Evolutionary conservation across 2,797 vertebrate species (phyloP).

Genomic region (Danio albolineatus): DNA sequence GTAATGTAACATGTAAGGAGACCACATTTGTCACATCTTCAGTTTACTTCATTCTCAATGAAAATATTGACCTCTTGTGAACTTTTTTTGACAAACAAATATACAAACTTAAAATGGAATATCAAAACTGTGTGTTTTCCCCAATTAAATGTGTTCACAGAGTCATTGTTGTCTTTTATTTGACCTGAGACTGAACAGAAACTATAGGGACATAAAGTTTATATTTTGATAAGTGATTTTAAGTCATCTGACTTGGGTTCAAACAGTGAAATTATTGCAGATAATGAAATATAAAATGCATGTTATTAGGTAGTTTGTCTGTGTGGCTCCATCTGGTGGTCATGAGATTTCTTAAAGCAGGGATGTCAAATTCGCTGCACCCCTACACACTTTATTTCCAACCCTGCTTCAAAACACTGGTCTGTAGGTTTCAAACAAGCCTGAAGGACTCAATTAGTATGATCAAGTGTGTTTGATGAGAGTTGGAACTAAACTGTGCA

Average conservation of each 20-base stretch:
- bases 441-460: too few relatives aligned
- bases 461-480: too few relatives aligned
- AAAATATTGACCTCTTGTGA: background rate
- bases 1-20: background rate
- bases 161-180: slow-evolving; percentile 1
- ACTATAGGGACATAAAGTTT: background rate
- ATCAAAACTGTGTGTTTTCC: background rate
- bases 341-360: slow-evolving; percentile 18
- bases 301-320: background rate
- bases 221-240: background rate
- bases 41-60: background rate
- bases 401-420: too few relatives aligned
- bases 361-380: too few relatives aligned
- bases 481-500: too few relatives aligned
- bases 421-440: too few relatives aligned
- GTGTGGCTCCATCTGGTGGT: slow-evolving; percentile 37
- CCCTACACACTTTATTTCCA: too few relatives aligned
- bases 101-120: background rate
- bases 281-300: background rate
- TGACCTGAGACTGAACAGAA: background rate
- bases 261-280: background rate
- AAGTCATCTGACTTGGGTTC: background rate
- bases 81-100: background rate
- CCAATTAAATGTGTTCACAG: slow-evolving; percentile 5
- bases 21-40: background rate